Evolutionary conservation across 2,888 invertebrate genomes (phyloP), one percentile per base, ranked within the genome.

Genomic region (Acholoe squamosa): DNA sequence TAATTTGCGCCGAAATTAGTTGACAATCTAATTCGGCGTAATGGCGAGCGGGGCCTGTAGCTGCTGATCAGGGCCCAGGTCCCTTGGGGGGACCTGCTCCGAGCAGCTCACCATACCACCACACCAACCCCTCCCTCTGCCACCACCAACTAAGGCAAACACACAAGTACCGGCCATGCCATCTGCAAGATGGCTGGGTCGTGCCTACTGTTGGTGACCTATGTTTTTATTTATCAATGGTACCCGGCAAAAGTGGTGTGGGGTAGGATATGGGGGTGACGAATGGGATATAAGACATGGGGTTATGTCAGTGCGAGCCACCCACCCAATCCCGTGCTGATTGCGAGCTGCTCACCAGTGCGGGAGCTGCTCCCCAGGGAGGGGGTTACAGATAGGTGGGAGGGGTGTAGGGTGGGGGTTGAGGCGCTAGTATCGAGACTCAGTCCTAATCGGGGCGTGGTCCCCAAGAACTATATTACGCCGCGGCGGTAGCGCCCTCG

Each of bases 11-110:
- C 56, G 54, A 86, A 86, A 86, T 86, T 86, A 86, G 86, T 86
- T 86, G 86, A 86, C 86, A 86, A 86, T 86, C 86, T 86, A 86
- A 86, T 86, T 54, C 86, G 25, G 56, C 86, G 56, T 86, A 86
- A 86, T 86, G 86, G 86, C 86, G 25, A 54, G 31, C 43, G 43
- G 43, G 54, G 54, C 25, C 86, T 33, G 80, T 22, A 25, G 19
- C 80, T 14, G 22, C 80, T 80, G 80, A 80, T 43, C 34, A 80
- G 71, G 28, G 80, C 34, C 34, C 80, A 22, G 43, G 80, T 80
- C 80, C 80, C 80, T 34, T 16, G 43, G 43, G 80, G 43, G 80
- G 34, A 14, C 80, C 34, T n/a, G 34, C 43, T 28, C 71, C n/a
- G 71, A n/a, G 61, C n/a, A 19, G 61, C 76, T 25, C 76, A 25